These are phyloP conservation scores for Psittacula cyanocephala DNA, from an alignment of 2,113 vertebrate species.

Conservation along the genomic window DNA sequence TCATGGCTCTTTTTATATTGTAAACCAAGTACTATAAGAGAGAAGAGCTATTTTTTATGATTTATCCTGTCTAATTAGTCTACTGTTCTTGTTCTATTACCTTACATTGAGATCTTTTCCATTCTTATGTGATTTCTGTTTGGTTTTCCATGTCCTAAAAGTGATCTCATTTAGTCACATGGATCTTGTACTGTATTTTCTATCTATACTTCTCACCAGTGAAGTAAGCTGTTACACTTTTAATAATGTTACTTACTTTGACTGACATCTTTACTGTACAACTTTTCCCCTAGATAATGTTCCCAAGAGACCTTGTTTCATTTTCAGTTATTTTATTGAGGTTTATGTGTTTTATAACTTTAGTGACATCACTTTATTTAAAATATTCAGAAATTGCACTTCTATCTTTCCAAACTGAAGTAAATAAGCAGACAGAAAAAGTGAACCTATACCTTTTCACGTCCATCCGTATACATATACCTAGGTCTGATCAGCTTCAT, in stretches of 20 bases:
- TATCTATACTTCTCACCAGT: not conserved
- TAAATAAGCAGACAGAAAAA: not conserved
- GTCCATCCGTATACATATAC: not conserved
- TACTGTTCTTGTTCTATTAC: not conserved
- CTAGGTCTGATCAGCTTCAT: not conserved
- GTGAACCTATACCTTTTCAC: not conserved
- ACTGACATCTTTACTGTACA: not conserved
- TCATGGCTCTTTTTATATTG: not conserved
- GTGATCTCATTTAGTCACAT: not conserved
- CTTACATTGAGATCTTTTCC: not conserved
- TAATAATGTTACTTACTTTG: not conserved
- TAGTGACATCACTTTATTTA: not conserved
- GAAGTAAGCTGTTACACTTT: not conserved
- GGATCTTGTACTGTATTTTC: not conserved
- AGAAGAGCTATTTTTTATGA: not conserved
- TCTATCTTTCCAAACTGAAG: not conserved
- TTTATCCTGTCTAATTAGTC: not conserved
- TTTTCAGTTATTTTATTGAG: not conserved
- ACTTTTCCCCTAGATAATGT: not conserved
- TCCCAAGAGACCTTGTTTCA: not conserved
- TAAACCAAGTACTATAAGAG: not conserved
- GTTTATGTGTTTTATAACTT: not conserved
- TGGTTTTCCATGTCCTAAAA: not conserved
- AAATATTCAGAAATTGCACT: not conserved
- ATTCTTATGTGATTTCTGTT: not conserved